A percentile compares a stretch with the other conserved stretches of the same genome.
Conservation (phyloP, 2,113 vertebrate species). For the Orthonyx spaldingii region DNA sequence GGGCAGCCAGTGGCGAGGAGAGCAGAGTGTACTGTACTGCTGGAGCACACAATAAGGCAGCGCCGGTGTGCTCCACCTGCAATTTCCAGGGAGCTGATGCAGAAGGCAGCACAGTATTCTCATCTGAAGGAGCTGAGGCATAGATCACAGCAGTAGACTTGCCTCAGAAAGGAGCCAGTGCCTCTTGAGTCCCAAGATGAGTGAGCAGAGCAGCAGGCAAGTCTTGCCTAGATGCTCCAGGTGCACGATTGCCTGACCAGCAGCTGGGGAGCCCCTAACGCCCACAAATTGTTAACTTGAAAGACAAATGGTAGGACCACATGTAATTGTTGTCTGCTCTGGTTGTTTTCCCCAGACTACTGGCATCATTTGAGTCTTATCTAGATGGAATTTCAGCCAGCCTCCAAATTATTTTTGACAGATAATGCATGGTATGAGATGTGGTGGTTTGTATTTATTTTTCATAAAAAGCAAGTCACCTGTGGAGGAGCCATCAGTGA, state of each 20-base stretch:
- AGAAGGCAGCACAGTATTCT: fast-evolving
- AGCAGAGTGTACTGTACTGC: fast-evolving
- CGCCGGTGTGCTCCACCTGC: neutral
- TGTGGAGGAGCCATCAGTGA: neutral
- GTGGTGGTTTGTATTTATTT: neutral
- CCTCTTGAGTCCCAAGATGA: fast-evolving
- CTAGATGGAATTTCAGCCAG: neutral
- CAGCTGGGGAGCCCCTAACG: neutral
- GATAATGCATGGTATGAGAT: neutral
- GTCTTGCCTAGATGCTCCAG: neutral
- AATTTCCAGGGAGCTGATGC: neutral
- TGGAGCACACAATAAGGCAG: fast-evolving
- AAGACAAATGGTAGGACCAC: neutral
- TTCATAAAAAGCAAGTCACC: neutral
- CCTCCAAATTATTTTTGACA: neutral
- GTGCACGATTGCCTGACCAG: fast-evolving
- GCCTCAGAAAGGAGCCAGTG: neutral
- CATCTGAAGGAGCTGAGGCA: neutral
- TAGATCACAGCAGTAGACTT: neutral
- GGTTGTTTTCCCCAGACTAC: neutral
- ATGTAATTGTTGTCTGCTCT: neutral
- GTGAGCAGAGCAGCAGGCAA: neutral
- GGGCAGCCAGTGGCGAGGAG: neutral
- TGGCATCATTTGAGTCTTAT: neutral
- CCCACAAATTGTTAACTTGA: neutral